Evolutionary conservation across 1,140 invertebrate genomes (phyloP).

Genomic region (Drusus annulatus): DNA sequence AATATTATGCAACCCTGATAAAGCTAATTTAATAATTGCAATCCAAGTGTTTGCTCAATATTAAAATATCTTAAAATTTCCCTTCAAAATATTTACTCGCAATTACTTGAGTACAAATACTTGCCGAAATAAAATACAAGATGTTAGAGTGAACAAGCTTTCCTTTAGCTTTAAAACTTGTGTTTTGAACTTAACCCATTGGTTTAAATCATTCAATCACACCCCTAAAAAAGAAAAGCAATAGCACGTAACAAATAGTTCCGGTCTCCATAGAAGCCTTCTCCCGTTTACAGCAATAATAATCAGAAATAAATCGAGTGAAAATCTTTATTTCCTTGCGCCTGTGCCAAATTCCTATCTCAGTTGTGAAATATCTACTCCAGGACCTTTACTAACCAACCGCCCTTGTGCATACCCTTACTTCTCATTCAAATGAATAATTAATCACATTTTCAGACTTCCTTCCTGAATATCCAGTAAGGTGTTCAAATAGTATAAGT

Average conservation of each 20-base stretch:
- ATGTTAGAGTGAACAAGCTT: no score
- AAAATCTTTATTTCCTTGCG: conserved; percentile 33
- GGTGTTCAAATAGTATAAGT: not conserved
- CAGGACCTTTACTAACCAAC: not conserved
- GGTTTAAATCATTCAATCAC: conserved; percentile 10
- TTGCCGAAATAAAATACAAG: no score
- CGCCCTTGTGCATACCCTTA: not conserved
- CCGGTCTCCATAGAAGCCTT: not conserved
- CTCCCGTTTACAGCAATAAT: conserved; percentile 14
- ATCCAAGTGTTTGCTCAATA: no score
- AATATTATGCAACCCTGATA: no score
- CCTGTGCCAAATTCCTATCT: conserved; percentile 12
- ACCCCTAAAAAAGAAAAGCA: not conserved
- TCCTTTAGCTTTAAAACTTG: no score
- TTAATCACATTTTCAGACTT: conserved; percentile 25
- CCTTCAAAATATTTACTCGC: no score
- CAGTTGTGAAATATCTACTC: not conserved
- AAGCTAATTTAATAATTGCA: no score
- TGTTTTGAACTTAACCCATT: no score
- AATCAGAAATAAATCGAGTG: conserved; percentile 38
- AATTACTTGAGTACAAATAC: no score
- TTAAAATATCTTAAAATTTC: no score
- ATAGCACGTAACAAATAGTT: conserved; percentile 18
- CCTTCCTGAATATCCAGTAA: conserved; percentile 20
- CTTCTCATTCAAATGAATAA: conserved; percentile 30